Evolutionary conservation across 2,888 invertebrate genomes (phyloP).

Genomic region (Serripes groenlandicus): DNA sequence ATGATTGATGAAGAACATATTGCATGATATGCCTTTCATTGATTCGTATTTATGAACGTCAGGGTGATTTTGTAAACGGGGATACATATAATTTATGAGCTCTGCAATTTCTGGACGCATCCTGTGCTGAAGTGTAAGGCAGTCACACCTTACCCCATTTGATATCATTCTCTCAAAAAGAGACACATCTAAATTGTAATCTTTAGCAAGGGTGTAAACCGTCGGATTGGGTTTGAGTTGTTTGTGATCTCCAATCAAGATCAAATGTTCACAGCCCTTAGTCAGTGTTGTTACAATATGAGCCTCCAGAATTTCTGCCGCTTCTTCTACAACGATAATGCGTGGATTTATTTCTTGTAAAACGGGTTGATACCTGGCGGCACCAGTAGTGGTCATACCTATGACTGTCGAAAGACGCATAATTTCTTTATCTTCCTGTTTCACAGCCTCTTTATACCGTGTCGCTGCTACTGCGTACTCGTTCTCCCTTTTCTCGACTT

Average conservation of each 20-base stretch:
- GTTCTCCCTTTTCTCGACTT: slow-evolving; percentile 43
- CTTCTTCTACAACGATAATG: slow-evolving; percentile 92
- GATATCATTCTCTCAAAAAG: slow-evolving; percentile 93
- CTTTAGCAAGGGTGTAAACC: slow-evolving; percentile 90
- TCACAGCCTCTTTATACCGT: slow-evolving; percentile 61
- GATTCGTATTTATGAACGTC: slow-evolving; percentile 71
- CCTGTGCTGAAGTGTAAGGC: slow-evolving; percentile 89
- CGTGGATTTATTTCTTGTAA: slow-evolving; percentile 83
- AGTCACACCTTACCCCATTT: slow-evolving; percentile 89
- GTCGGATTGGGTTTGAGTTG: slow-evolving; percentile 92
- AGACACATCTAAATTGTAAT: slow-evolving; percentile 91
- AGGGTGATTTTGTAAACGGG: slow-evolving; percentile 70
- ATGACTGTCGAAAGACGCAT: slow-evolving; percentile 79
- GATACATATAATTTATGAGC: slow-evolving; percentile 76
- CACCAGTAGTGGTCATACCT: slow-evolving; percentile 85
- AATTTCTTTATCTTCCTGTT: slow-evolving; percentile 71
- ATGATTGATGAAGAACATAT: slow-evolving; percentile 83
- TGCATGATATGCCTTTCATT: slow-evolving; percentile 74
- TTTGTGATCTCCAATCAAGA: slow-evolving; percentile 94
- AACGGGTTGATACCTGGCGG: slow-evolving; percentile 80
- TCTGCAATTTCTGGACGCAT: slow-evolving; percentile 84
- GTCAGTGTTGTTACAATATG: slow-evolving; percentile 93
- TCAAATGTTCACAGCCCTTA: slow-evolving; percentile 91
- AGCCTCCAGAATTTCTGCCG: slow-evolving; percentile 94
- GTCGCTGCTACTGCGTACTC: not conserved